Conservation (phyloP, 2,797 vertebrate genomes). For the Strix occidentalis region DNA sequence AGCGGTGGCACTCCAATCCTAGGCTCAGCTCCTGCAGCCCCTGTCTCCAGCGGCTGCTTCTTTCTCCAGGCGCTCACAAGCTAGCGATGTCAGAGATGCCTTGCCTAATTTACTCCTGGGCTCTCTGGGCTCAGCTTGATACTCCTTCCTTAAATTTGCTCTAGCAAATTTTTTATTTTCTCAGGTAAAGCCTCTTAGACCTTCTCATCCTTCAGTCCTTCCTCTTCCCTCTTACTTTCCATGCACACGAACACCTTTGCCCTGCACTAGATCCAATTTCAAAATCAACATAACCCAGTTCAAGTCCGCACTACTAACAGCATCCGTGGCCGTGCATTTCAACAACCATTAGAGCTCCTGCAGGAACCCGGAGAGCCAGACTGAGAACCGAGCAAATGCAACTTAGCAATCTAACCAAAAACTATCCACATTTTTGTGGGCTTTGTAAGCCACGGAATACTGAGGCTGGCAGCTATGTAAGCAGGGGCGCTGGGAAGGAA, state of each 20-base stretch:
- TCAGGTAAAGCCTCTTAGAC: background rate
- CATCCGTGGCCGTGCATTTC: accelerated
- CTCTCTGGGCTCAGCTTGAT: background rate
- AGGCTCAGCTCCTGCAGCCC: background rate
- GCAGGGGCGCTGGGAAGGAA: background rate
- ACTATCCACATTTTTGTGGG: background rate
- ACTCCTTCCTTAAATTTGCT: background rate
- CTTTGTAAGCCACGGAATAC: background rate
- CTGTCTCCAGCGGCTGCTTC: background rate
- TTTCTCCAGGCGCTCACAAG: background rate
- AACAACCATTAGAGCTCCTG: background rate
- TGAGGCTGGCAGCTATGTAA: background rate
- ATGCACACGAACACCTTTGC: background rate
- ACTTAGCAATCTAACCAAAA: background rate
- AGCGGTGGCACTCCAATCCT: background rate
- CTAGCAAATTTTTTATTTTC: background rate
- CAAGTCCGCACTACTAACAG: background rate
- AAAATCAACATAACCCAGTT: background rate
- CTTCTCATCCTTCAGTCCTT: background rate
- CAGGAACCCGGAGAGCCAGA: background rate
- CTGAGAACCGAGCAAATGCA: background rate
- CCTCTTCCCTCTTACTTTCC: background rate
- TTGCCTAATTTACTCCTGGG: background rate
- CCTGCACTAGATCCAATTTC: background rate
- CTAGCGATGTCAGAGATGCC: background rate